Evolutionary conservation across 2,888 invertebrate species (phyloP).

Genomic region (Melolontha melolontha): DNA sequence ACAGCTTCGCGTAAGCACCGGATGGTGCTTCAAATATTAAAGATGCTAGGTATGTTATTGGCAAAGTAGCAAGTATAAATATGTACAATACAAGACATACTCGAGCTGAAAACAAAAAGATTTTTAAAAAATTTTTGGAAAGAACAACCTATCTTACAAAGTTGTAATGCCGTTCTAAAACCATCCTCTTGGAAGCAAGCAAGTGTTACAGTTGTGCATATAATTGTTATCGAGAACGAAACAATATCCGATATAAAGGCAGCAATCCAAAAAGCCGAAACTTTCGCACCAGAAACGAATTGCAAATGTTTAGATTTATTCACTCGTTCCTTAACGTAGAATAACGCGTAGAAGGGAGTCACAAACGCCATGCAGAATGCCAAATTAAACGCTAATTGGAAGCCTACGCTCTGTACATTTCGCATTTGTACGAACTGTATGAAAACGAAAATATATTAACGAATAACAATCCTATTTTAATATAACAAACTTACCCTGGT

Average conservation of each 20-base stretch:
- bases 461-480: not conserved
- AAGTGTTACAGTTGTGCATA: conserved; percentile 73
- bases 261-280: conserved; percentile 76
- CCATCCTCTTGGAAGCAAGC: conserved; percentile 76
- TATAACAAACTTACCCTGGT: conserved; percentile 66
- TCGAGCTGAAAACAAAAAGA: no score
- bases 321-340: conserved; percentile 75
- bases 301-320: conserved; percentile 78
- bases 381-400: conserved; percentile 75
- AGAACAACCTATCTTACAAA: conserved; percentile 63
- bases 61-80: no score
- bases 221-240: conserved; percentile 71
- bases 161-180: conserved; percentile 66
- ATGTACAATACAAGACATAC: no score
- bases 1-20: no score
- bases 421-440: conserved; percentile 57
- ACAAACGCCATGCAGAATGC: conserved; percentile 81
- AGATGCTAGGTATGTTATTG: no score
- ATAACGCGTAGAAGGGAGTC: conserved; percentile 73
- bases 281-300: conserved; percentile 77
- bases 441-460: conserved; percentile 21
- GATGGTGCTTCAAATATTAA: no score
- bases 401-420: conserved; percentile 63
- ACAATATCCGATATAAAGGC: conserved; percentile 77
- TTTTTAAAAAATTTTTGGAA: not conserved